Evolutionary conservation across 2,113 vertebrate genomes (phyloP).

Genomic region (human): GRCh38 chr21:26936501-26937000

Average conservation of each 20-base stretch:
- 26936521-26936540: conserved; percentile 43
- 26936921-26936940: neutral
- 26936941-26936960: conserved; percentile 44
- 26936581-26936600: conserved; percentile 58
- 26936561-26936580: conserved; percentile 16
- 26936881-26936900: neutral
- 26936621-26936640: conserved; percentile 63
- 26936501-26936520: neutral
- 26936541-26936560: conserved; percentile 31
- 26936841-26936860: neutral
- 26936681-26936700: conserved; percentile 73
- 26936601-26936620: conserved; percentile 63
- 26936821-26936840: neutral
- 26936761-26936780: conserved; percentile 70
- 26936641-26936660: conserved; percentile 66
- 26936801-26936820: neutral
- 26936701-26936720: conserved; percentile 57
- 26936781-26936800: conserved; percentile 39
- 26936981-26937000: neutral
- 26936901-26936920: neutral
- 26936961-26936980: conserved; percentile 54
- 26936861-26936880: neutral
- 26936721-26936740: conserved; percentile 49
- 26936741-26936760: conserved; percentile 71
- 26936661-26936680: conserved; percentile 75